Evolutionary conservation across 2,888 invertebrate genomes (phyloP), one percentile per base, ranked within the genome.

Genomic region (Drosophila paramelanica): DNA sequence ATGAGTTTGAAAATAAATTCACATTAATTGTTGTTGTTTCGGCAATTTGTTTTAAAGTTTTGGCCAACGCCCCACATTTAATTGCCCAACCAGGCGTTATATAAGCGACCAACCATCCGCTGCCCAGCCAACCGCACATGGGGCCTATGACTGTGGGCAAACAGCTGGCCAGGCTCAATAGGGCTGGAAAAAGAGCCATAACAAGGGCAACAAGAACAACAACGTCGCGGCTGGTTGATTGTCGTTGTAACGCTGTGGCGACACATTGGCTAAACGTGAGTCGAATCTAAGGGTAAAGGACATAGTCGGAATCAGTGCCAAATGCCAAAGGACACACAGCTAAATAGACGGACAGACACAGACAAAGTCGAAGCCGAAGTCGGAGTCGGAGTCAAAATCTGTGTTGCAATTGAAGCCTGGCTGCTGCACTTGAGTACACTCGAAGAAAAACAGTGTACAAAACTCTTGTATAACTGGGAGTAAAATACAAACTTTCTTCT

Each of bases 261-360:
- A 82, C 83, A 83, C 85, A 83, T 83, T 83, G 85, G 81, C 79
- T 73, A 77, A 83, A 83, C 83, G 83, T 83, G 83, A 83, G 81
- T 27, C 79, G 83, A 74, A 82, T 83, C 41, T 47, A 49, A 56
- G 59, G 66, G 65, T 23, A 45, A 56, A 55, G 62, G 51, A 57
- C 49, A 25, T 36, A n/a, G 46, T 42, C 42, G 31, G 65, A 53
- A 66, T 51, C 60, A 67, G 50, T 60, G 58, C 42, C 61, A 53
- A 56, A 72, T 57, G 71, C 55, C 55, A 56, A 59, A 41, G 46
- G 42, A 68, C 49, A 70, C 39, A 38, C 39, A 59, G 33, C 36
- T 5, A 17, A 36, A 55, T n/a, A 43, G n/a, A 38, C 50, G n/a
- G 52, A 13, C 58, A 36, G 25, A 7, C 36, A 36, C 36, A n/a